phyloP scores from a whole-genome alignment of 1,140 invertebrate genomes.

The Drosophila burlai region DNA sequence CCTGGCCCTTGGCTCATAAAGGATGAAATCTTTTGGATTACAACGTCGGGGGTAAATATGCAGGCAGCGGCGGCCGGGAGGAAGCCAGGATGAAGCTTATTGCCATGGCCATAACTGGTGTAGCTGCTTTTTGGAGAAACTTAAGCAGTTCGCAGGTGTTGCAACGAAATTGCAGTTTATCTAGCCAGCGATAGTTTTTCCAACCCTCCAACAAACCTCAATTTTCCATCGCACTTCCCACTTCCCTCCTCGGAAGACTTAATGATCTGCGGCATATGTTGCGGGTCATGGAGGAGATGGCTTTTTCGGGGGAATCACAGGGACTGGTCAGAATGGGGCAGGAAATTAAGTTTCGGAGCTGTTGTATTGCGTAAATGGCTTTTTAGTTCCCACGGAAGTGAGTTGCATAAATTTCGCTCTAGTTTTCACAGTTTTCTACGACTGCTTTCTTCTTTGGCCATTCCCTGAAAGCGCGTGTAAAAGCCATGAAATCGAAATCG shows the following conservation, averaged over 20 bases:
- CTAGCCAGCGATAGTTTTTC: constrained; percentile 54
- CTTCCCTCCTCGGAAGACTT: constrained; percentile 33
- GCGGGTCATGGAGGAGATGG: constrained; percentile 56
- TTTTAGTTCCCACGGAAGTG: constrained; percentile 79
- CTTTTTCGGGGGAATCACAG: not conserved
- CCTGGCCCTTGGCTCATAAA: constrained; percentile 47
- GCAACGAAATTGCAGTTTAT: constrained; percentile 82
- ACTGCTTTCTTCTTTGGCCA: constrained; percentile 7
- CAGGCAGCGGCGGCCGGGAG: constrained; percentile 8
- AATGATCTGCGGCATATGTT: constrained; percentile 82
- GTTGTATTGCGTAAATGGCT: constrained; percentile 82
- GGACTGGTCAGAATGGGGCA: constrained; percentile 43
- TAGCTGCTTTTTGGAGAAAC: constrained; percentile 63
- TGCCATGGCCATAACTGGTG: constrained; percentile 67
- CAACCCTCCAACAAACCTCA: not conserved
- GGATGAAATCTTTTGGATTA: constrained; percentile 76
- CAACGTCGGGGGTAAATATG: constrained; percentile 62
- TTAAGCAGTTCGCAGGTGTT: constrained; percentile 80
- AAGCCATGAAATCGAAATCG: constrained; percentile 80
- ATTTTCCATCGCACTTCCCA: not conserved
- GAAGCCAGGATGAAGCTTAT: constrained; percentile 40
- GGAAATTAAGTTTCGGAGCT: constrained; percentile 78
- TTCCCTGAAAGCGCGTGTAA: constrained; percentile 72
- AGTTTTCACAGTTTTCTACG: constrained; percentile 23
- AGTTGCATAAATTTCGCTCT: constrained; percentile 74